phyloP scores from a whole-genome alignment of 1,140 invertebrate genomes.

The Bactericera cockerelli region DNA sequence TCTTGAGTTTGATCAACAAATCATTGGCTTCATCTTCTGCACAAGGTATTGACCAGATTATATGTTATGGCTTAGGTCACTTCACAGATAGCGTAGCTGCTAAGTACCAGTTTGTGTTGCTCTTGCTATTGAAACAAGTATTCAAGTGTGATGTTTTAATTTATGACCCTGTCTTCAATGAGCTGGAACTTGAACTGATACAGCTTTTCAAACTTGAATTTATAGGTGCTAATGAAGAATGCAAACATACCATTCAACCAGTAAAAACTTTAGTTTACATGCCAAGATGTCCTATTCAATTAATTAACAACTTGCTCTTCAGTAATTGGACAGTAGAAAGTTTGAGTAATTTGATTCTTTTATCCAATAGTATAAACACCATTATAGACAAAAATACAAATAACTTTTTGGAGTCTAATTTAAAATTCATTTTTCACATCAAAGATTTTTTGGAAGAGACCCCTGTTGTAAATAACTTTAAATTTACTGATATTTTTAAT shows the following conservation, averaged over 20 bases:
- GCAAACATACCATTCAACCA: not conserved
- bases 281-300: conserved; percentile 17
- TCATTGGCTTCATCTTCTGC: not conserved
- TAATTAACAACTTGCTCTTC: conserved; percentile 18
- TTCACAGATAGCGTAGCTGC: conserved; percentile 16
- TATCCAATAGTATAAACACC: conserved; percentile 16
- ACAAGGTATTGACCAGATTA: not conserved
- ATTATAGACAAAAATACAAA: conserved; percentile 8
- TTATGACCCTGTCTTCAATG: conserved; percentile 18
- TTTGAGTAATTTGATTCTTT: conserved; percentile 13
- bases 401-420: conserved; percentile 12
- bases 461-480: conserved; percentile 12
- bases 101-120: conserved; percentile 15
- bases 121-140: conserved; percentile 14
- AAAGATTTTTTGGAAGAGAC: conserved; percentile 8
- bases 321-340: conserved; percentile 14
- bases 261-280: conserved; percentile 16
- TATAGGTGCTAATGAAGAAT: conserved; percentile 16
- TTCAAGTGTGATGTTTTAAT: conserved; percentile 12
- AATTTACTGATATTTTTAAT: conserved; percentile 18
- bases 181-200: conserved; percentile 11
- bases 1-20: not conserved
- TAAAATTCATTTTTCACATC: conserved; percentile 13
- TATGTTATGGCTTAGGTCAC: conserved; percentile 18
- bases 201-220: conserved; percentile 9